Evolutionary conservation across 2,113 vertebrate species (phyloP).

Genomic region (Brachypteracias leptosomus): DNA sequence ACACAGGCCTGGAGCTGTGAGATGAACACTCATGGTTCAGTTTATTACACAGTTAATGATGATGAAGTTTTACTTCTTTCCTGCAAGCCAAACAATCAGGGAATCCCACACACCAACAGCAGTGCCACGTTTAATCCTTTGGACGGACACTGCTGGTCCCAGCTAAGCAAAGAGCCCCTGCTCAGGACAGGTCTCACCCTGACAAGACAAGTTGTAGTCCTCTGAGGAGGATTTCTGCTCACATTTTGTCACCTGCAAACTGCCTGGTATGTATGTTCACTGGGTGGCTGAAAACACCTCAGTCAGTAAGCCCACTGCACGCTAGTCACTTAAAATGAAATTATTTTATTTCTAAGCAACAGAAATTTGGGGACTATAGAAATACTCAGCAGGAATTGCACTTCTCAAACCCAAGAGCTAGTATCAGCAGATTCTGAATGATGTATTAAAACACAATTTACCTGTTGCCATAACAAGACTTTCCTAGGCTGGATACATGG

Average conservation of each 20-base stretch:
- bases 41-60: fast-evolving
- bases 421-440: neutral
- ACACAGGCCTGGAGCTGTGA: fast-evolving
- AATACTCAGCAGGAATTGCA: neutral
- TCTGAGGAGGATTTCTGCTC: neutral
- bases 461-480: neutral
- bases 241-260: neutral
- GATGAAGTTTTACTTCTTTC: neutral
- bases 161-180: neutral
- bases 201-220: neutral
- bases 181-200: neutral
- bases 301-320: neutral
- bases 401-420: neutral
- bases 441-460: neutral
- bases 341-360: neutral
- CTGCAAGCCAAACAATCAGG: neutral
- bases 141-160: fast-evolving
- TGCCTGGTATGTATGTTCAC: neutral
- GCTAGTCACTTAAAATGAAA: neutral
- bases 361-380: neutral
- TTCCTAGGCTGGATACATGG: neutral
- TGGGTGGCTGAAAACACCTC: neutral
- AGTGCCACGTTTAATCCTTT: neutral
- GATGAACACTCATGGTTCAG: neutral
- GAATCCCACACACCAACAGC: fast-evolving